Evolutionary conservation across 23 tunicate species (phyloP).

Genomic region (Halocynthia roretzi): DNA sequence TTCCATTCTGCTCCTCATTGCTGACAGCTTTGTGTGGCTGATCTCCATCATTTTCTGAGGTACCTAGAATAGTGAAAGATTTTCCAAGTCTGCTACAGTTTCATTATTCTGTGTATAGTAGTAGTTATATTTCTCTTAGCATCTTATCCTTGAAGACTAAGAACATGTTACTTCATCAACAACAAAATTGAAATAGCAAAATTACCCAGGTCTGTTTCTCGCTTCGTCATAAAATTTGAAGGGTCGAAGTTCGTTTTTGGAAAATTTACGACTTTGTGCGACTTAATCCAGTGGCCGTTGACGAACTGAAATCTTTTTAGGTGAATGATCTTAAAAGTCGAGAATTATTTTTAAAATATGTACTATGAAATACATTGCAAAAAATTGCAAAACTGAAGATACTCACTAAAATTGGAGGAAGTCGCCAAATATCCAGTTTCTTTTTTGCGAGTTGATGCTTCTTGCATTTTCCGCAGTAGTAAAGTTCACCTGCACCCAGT

Average conservation of each 20-base stretch:
- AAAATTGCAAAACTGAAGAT: background rate
- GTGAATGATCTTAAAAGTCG: slow-evolving; percentile 59
- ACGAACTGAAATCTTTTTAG: slow-evolving; percentile 79
- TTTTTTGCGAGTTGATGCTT: slow-evolving; percentile 81
- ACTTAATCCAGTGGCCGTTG: slow-evolving; percentile 91
- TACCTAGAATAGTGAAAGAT: too few relatives aligned
- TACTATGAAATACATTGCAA: background rate
- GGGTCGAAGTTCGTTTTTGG: slow-evolving; percentile 74
- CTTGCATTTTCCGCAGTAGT: slow-evolving; percentile 85
- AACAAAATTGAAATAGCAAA: slow-evolving; percentile 1
- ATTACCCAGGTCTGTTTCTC: slow-evolving; percentile 7
- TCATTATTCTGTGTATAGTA: too few relatives aligned
- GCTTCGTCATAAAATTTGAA: slow-evolving; percentile 71
- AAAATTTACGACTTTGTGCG: slow-evolving; percentile 88
- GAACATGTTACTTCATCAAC: background rate
- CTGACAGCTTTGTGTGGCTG: too few relatives aligned
- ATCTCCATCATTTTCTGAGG: too few relatives aligned
- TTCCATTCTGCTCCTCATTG: too few relatives aligned
- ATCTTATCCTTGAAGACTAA: too few relatives aligned
- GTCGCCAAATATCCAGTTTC: slow-evolving; percentile 91
- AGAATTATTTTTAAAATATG: slow-evolving; percentile 1
- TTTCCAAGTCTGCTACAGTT: too few relatives aligned
- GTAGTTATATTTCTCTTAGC: too few relatives aligned
- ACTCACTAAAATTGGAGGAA: slow-evolving; percentile 80
- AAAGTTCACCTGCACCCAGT: slow-evolving; percentile 66